Base-by-base conservation (phyloP, 23 tunicate genomes). In the Ciona savignyi region DNA sequence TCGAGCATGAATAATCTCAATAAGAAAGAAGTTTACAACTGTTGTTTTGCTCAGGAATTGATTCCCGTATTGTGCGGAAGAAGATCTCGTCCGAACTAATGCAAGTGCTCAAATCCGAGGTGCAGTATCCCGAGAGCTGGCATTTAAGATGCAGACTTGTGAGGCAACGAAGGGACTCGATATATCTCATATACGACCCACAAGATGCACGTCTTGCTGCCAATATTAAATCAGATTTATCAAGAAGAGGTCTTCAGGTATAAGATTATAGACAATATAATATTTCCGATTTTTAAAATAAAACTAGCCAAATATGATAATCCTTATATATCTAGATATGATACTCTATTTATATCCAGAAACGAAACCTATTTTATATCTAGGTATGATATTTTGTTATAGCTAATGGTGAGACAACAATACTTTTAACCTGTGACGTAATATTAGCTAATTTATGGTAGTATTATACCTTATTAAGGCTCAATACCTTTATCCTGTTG, bases 121-220 rank as follows among this genome's bases (percentile, higher is more conserved):
- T 34, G 51, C 73, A 70, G 30, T 51, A 69, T 1, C 73, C 68
- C 1, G 85, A 85, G 1, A 85, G 81, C 33, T 85, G 90, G 90
- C 90, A 85, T 56, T 51, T 85, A 20, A 65, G 82, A 66, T 83
- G 68, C 35, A 77, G 90, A 24, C 65, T 64, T 3, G 66, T 82
- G 3, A 34, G 76, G 0, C 90, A 78, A 3, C 33, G 66, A 0
- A 35, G 34, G 30, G 90, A 85, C 33, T 56, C 35, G 49, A 81
- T 85, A 2, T 85, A 85, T 65, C 32, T 85, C 31, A 81, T 81
- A 9, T 85, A 85, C 70, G 90, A 85, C 60, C 90, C 90, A 1
- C 79, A 85, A 26, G 90, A 85, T 32, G 90, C 68, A 9, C 66
- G 90, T 25, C 61, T 85, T 30, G 90, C 90, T 6, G 32, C 78